These are phyloP conservation scores for Tyrannus savana DNA, from an alignment of 2,113 vertebrate genomes.

Conservation along the genomic window DNA sequence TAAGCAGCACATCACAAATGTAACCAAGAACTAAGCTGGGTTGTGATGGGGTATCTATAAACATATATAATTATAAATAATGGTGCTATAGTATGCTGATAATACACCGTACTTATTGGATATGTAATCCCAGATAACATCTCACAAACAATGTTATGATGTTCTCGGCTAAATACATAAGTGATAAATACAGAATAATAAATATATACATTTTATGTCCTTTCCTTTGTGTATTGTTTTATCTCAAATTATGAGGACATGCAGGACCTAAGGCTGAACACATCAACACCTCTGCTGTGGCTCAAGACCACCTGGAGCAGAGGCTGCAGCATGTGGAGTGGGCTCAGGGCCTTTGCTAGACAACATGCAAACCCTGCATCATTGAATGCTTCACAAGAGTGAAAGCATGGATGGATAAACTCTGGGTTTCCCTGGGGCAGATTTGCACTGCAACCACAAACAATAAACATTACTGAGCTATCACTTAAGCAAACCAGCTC, in stretches of 20 bases:
- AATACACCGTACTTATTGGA: background rate
- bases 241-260: background rate
- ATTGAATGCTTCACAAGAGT: fast-evolving
- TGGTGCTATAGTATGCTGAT: background rate
- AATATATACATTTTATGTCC: background rate
- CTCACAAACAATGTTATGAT: background rate
- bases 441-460: background rate
- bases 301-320: background rate
- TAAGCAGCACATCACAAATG: background rate
- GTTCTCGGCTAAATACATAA: background rate
- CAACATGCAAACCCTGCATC: background rate
- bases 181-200: background rate
- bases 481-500: background rate
- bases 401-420: background rate
- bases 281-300: background rate
- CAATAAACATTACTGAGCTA: background rate
- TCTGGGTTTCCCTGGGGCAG: background rate
- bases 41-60: constrained; percentile 32
- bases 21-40: background rate
- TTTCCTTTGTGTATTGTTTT: background rate
- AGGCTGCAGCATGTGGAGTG: background rate
- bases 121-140: constrained; percentile 44
- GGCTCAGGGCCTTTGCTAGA: background rate
- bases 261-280: background rate
- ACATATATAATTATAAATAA: constrained; percentile 31